Base-by-base conservation (phyloP, 2,888 invertebrate genomes). In the Bimastos eiseni region DNA sequence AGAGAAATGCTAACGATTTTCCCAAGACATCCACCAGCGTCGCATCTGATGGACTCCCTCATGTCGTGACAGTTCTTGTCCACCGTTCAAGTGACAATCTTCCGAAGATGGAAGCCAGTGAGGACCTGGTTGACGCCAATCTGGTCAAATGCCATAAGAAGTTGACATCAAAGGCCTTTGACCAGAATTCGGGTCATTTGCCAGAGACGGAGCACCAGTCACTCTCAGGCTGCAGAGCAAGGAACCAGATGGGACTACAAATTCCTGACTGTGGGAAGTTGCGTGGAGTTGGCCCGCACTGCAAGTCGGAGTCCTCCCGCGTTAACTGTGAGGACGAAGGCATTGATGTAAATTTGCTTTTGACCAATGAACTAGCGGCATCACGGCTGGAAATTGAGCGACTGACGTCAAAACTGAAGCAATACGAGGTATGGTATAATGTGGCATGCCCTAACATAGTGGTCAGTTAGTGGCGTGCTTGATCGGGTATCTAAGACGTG, bases 331-430 rank as follows among this genome's bases (percentile, higher is more conserved):
- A 86, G 37, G 37, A 37, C 15, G 86, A 86, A 36, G 37, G 36
- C 36, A 36, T 21, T 34, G 86, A 86, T 8, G 86, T 37, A 2
- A 86, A 86, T 37, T 6, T 19, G 37, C 4, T 86, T 30, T 37
- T 86, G 21, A 6, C 86, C 86, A 86, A 86, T 33, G 86, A 86
- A 37, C 86, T 86, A 24, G 86, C 86, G 19, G 86, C 86, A 21
- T 86, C 86, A 21, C 86, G 86, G 34, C 30, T 37, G 86, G 86
- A 86, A 86, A 86, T 86, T 37, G 86, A 86, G 36, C 86, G 36
- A 86, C 24, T 86, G 86, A 86, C 36, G 5, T 36, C 37, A 24
- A 86, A 37, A 37, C 36, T 86, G 86, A 86, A 86, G 86, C 86
- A 86, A 36, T 86, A 86, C 24, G 86, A 86, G 86, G 86, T 86